Percentiles rank a stretch among this genome's conserved stretches.
phyloP scores from a whole-genome alignment of 2,113 vertebrate genomes.

The Dendropsophus ebraccatus region DNA sequence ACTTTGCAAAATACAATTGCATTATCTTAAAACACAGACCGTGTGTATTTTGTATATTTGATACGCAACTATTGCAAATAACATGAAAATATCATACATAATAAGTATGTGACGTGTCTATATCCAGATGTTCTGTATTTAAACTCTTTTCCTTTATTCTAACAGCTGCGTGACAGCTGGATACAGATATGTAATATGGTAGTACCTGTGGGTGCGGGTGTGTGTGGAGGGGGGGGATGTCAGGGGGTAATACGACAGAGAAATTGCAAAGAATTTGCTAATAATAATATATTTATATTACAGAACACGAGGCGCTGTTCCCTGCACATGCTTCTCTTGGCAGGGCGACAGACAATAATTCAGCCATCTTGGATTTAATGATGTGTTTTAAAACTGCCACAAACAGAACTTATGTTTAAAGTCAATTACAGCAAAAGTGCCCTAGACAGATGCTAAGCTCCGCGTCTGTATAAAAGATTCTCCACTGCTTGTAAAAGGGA shows the following conservation, averaged over 20 bases:
- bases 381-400: slow-evolving; percentile 55
- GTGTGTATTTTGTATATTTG: too few relatives aligned
- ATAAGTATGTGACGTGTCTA: neutral
- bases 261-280: slow-evolving; percentile 2
- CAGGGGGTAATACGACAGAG: neutral
- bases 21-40: too few relatives aligned
- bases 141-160: neutral
- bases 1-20: too few relatives aligned
- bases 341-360: slow-evolving; percentile 44
- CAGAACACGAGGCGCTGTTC: slow-evolving; percentile 10
- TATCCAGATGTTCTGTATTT: neutral
- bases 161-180: slow-evolving; percentile 52
- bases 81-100: neutral
- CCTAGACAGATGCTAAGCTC: slow-evolving; percentile 53
- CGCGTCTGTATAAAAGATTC: slow-evolving; percentile 22
- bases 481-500: slow-evolving; percentile 35
- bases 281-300: slow-evolving; percentile 42
- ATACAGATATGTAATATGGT: slow-evolving; percentile 1
- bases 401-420: slow-evolving; percentile 56
- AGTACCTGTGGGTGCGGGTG: neutral
- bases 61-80: neutral
- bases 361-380: slow-evolving; percentile 56
- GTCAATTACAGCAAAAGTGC: slow-evolving; percentile 49
- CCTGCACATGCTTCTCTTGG: slow-evolving; percentile 39
- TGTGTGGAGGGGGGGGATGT: neutral